A percentile compares a stretch with the other conserved stretches of the same genome.
Evolutionary conservation across 2,888 invertebrate genomes (phyloP).

Genomic region (Callosobruchus maculatus): DNA sequence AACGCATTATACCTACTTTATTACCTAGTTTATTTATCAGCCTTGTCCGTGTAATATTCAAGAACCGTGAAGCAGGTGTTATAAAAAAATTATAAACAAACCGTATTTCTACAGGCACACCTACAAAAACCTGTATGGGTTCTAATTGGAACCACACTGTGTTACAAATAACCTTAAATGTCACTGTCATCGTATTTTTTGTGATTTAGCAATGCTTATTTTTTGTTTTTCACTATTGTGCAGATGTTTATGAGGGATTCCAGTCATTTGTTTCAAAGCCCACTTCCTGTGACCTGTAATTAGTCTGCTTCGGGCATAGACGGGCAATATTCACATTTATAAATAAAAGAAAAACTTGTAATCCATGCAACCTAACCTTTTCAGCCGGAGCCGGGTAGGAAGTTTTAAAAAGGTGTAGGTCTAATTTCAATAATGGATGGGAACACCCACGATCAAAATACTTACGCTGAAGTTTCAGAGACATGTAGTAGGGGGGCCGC

Average conservation of each 20-base stretch:
- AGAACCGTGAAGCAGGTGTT: background rate
- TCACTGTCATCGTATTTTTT: background rate
- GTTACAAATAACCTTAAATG: background rate
- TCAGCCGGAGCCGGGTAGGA: conserved; percentile 24
- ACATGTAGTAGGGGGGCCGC: conserved; percentile 40
- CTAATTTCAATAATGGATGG: conserved; percentile 12
- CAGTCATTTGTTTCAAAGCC: background rate
- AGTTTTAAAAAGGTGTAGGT: conserved; percentile 32
- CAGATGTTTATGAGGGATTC: background rate
- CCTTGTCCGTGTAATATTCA: background rate
- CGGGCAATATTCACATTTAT: background rate
- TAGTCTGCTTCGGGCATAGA: conserved; percentile 3
- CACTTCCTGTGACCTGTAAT: conserved; percentile 6
- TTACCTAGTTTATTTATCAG: background rate
- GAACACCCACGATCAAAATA: conserved; percentile 39
- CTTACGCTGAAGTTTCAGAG: conserved; percentile 44
- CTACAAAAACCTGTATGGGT: background rate
- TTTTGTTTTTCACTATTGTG: background rate
- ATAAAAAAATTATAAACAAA: background rate
- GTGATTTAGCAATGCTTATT: background rate
- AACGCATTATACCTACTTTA: background rate
- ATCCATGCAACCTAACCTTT: conserved; percentile 7
- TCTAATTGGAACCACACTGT: background rate
- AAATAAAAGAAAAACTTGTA: background rate
- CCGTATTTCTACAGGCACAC: background rate